Evolutionary conservation across 2,113 vertebrate species (phyloP), one percentile per base, ranked within the genome.

Genomic region (Uropsilus gracilis): DNA sequence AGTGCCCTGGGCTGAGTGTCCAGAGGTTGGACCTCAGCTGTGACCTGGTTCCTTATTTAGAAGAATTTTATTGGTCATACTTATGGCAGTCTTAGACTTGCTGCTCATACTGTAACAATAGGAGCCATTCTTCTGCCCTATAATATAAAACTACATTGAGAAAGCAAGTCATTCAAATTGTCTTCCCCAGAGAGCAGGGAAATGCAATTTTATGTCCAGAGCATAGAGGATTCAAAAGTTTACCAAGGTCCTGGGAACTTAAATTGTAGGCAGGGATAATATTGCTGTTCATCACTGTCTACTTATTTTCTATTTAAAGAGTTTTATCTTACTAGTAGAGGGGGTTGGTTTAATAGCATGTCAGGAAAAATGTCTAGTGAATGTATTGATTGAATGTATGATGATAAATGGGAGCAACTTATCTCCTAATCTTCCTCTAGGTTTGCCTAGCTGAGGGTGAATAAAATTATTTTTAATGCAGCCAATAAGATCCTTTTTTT

Each of bases 291-390:
- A 82, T 96, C 96, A 95, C 68, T 96, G 97, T 95, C 96, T 94
- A 88, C 95, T 96, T 97, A 95, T 95, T 94, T 96, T 92, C 92
- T 96, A 66, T 96, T 96, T 97, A 96, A 96, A 93, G 84, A 78
- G 88, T 93, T 96, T 94, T 95, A 72, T 96, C 87, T 90, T 90
- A 76, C 68, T 95, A 55, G 94, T 77, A 94, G 88, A 96, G 68
- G 95, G 94, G 96, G 81, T 64, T 95, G 90, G 92, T 82, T 94
- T 97, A 96, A 96, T 97, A 96, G 88, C 82, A 69, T 83, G 90
- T 96, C 85, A 28, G 61, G 95, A 95, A 94, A 97, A 95, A 96
- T 94, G 90, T 92, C 88, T 71, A 92, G 88, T 71, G 90, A 95
- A 69, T 85, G 78, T 96, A 96, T 96, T 95, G 96, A 97, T 92